phyloP scores from a whole-genome alignment of 2,113 vertebrate species.

The Dolichotis patagonum region DNA sequence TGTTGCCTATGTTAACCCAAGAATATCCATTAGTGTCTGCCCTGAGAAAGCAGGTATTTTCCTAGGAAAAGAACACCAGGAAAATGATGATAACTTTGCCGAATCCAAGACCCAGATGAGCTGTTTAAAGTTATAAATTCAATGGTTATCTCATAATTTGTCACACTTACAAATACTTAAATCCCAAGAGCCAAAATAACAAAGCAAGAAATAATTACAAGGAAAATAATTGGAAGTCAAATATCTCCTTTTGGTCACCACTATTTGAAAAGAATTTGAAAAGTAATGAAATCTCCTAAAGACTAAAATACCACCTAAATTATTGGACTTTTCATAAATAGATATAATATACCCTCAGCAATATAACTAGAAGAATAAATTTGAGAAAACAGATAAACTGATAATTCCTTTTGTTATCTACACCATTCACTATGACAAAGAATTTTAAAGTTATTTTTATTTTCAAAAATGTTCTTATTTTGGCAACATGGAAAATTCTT shows the following conservation, averaged over 20 bases:
- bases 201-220: constrained; percentile 11
- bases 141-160: neutral
- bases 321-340: neutral
- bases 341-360: neutral
- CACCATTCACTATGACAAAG: neutral
- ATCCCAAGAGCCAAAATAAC: neutral
- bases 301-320: neutral
- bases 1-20: neutral
- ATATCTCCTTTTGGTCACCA: neutral
- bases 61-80: neutral
- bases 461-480: neutral
- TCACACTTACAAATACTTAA: neutral
- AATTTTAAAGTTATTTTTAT: neutral
- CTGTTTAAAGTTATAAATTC: neutral
- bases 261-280: neutral
- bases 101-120: neutral
- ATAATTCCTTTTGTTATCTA: neutral
- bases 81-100: neutral
- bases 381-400: constrained; percentile 28
- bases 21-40: neutral
- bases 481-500: neutral
- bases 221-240: constrained; percentile 31
- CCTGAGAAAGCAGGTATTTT: neutral
- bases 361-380: neutral
- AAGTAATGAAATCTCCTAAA: constrained; percentile 4